Conservation (phyloP, 1,140 invertebrate genomes). For the Tetranychus cinnabarinus region DNA sequence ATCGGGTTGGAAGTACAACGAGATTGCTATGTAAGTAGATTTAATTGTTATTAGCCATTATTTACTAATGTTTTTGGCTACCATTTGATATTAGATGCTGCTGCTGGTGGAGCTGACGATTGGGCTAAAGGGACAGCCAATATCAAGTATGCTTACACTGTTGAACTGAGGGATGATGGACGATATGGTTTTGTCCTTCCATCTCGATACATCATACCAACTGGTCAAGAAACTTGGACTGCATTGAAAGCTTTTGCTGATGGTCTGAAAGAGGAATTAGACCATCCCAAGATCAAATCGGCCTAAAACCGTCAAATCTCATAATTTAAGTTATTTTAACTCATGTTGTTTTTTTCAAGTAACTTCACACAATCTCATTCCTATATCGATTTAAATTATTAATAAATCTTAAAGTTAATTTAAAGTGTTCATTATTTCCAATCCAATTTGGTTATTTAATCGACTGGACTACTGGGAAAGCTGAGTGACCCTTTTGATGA, state of each 20-base stretch:
- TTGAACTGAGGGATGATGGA: conserved; percentile 24
- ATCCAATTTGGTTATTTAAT: too few relatives aligned
- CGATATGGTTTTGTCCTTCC: conserved; percentile 25
- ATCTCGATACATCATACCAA: conserved; percentile 18
- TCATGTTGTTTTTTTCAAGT: too few relatives aligned
- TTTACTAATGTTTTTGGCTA: neutral
- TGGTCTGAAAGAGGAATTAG: neutral
- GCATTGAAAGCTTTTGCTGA: neutral
- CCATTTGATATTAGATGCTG: neutral
- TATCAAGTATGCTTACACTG: conserved; percentile 22
- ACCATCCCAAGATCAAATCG: too few relatives aligned
- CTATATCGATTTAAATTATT: too few relatives aligned
- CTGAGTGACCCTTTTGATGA: too few relatives aligned
- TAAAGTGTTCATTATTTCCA: too few relatives aligned
- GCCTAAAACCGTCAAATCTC: too few relatives aligned
- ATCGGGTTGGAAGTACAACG: neutral
- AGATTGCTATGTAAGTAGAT: neutral
- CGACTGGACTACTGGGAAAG: too few relatives aligned
- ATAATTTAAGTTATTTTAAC: too few relatives aligned
- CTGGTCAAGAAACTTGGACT: neutral
- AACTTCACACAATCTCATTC: too few relatives aligned
- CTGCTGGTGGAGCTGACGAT: conserved; percentile 17
- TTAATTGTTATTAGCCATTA: neutral
- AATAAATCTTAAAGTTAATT: too few relatives aligned
- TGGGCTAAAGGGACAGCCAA: conserved; percentile 21